Conservation (phyloP, 2,888 invertebrate genomes). For the Mechanitis mazaeus region DNA sequence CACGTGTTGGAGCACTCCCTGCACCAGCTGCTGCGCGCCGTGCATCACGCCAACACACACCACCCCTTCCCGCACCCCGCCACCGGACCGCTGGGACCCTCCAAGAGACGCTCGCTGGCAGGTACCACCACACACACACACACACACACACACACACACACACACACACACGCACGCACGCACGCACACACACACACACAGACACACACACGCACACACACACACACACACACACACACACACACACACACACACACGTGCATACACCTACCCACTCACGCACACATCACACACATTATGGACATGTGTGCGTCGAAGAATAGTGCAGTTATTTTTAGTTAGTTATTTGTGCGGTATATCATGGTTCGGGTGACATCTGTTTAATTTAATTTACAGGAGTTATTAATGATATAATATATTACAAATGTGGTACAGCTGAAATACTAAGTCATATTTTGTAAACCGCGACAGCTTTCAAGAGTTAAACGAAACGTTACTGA, state of each 20-base stretch:
- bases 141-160: background rate
- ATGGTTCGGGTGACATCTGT: too few relatives aligned
- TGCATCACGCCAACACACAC: slow-evolving; percentile 94
- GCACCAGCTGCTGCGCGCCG: slow-evolving; percentile 93
- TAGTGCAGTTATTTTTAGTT: too few relatives aligned
- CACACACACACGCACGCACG: background rate
- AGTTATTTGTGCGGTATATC: too few relatives aligned
- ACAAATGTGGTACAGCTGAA: too few relatives aligned
- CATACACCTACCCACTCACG: too few relatives aligned
- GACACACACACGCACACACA: background rate
- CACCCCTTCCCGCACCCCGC: slow-evolving; percentile 97
- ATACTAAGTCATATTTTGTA: too few relatives aligned
- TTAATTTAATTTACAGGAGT: too few relatives aligned
- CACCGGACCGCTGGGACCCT: slow-evolving; percentile 95
- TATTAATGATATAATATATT: too few relatives aligned
- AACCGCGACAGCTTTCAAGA: too few relatives aligned
- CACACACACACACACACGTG: background rate
- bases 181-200: background rate
- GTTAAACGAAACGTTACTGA: too few relatives aligned
- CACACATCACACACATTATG: too few relatives aligned
- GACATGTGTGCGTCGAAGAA: too few relatives aligned
- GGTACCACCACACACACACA: slow-evolving; percentile 58
- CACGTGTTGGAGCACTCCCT: slow-evolving; percentile 97
- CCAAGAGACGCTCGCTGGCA: slow-evolving; percentile 91
- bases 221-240: background rate